phyloP scores from a whole-genome alignment of 2,113 vertebrate species.

The Amphiprion ocellaris region DNA sequence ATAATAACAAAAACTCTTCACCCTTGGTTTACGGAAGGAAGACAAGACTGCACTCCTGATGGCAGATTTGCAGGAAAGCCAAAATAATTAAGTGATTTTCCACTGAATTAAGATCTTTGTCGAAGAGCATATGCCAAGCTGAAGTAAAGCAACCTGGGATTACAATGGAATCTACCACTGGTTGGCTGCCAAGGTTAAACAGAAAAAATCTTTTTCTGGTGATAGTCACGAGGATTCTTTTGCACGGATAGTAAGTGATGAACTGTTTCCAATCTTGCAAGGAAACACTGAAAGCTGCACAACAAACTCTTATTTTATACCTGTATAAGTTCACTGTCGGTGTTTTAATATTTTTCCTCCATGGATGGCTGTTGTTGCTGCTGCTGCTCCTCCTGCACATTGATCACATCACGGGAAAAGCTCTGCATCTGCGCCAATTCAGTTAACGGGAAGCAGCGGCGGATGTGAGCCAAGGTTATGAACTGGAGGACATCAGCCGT shows the following conservation, averaged over 20 bases:
- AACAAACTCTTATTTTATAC: background rate
- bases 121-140: constrained; percentile 45
- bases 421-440: constrained; percentile 52
- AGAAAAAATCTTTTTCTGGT: constrained; percentile 12
- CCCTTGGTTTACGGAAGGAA: constrained; percentile 45
- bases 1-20: constrained; percentile 69
- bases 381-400: constrained; percentile 23
- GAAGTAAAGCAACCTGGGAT: constrained; percentile 55
- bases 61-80: constrained; percentile 63
- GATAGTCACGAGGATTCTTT: constrained; percentile 27
- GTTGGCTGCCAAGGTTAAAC: constrained; percentile 13
- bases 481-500: constrained; percentile 69
- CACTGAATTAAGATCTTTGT: constrained; percentile 68
- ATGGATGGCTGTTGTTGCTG: background rate
- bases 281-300: background rate
- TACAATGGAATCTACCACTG: constrained; percentile 32
- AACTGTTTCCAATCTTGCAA: constrained; percentile 9
- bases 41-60: constrained; percentile 49
- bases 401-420: constrained; percentile 58
- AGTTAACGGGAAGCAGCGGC: constrained; percentile 70
- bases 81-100: constrained; percentile 77
- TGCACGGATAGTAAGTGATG: constrained; percentile 11
- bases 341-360: constrained; percentile 7
- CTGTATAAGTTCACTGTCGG: background rate
- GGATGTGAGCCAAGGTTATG: constrained; percentile 72